These are phyloP conservation scores for Griposia aprilina DNA, from an alignment of 2,888 invertebrate genomes.

Conservation along the genomic window DNA sequence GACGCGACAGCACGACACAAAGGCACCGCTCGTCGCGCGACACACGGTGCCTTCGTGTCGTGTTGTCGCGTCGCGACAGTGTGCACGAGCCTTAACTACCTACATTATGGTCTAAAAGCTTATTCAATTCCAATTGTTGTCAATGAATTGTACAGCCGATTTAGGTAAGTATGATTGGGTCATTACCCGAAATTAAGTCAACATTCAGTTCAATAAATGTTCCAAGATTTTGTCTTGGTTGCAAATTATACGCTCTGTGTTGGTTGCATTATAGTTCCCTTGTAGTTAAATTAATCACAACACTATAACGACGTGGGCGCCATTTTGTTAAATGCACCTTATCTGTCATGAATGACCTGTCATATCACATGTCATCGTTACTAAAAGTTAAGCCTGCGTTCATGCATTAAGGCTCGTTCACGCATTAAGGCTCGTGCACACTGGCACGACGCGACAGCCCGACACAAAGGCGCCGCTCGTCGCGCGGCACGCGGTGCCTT, in stretches of 20 bases:
- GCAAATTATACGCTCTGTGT: no score
- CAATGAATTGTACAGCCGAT: not conserved
- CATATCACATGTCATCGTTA: conserved; percentile 26
- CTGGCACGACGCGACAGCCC: no score
- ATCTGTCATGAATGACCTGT: conserved; percentile 32
- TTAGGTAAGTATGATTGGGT: not conserved
- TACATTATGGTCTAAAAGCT: not conserved
- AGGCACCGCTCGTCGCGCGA: no score
- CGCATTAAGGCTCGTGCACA: no score
- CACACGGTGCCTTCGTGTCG: no score
- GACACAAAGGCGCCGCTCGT: no score
- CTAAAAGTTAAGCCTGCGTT: conserved; percentile 35
- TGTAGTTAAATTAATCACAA: not conserved
- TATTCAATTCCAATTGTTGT: not conserved
- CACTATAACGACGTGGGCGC: not conserved
- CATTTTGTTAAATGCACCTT: conserved; percentile 43
- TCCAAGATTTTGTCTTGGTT: not conserved
- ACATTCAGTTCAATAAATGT: not conserved
- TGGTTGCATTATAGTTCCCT: conserved; percentile 6
- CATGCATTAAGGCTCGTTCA: no score
- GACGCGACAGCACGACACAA: no score
- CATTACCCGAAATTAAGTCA: not conserved
- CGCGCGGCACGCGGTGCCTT: no score
- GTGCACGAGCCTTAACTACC: no score
- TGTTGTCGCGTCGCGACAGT: no score